phyloP scores from a whole-genome alignment of 2,888 invertebrate genomes.

The Lasioglossum oenotherae region DNA sequence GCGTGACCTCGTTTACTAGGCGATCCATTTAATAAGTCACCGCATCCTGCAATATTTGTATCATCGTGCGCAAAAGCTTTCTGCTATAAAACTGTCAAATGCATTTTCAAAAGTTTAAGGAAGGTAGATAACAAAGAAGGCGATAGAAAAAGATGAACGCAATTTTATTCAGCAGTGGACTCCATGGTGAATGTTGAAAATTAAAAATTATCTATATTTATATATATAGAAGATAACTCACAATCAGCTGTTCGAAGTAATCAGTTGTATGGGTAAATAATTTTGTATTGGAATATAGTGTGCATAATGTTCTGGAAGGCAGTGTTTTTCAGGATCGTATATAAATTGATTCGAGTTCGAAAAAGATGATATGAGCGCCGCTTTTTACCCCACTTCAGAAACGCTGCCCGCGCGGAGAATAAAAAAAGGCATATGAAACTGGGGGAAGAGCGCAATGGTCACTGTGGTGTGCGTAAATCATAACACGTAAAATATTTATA shows the following conservation, averaged over 20 bases:
- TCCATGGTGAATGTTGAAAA: neutral
- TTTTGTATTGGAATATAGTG: neutral
- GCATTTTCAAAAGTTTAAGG: neutral
- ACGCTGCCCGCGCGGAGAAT: slow-evolving; percentile 38
- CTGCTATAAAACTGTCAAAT: neutral
- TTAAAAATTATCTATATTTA: neutral
- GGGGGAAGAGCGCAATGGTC: slow-evolving; percentile 57
- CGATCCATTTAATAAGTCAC: neutral
- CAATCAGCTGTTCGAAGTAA: neutral
- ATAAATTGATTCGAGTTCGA: slow-evolving; percentile 42
- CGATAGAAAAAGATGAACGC: neutral
- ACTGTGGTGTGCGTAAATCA: slow-evolving; percentile 65
- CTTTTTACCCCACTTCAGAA: slow-evolving; percentile 42
- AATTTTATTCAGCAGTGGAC: neutral
- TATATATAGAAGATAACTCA: no score
- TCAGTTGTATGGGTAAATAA: neutral
- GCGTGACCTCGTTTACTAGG: no score
- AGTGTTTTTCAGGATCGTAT: neutral
- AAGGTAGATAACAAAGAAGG: neutral
- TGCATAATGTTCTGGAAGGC: no score
- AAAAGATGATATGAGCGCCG: slow-evolving; percentile 18
- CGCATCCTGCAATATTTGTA: neutral
- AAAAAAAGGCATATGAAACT: slow-evolving; percentile 59
- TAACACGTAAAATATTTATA: slow-evolving; percentile 71
- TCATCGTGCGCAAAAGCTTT: neutral